These are phyloP conservation scores for Steatornis caripensis DNA, from an alignment of 2,113 vertebrate species.

Conservation along the genomic window DNA sequence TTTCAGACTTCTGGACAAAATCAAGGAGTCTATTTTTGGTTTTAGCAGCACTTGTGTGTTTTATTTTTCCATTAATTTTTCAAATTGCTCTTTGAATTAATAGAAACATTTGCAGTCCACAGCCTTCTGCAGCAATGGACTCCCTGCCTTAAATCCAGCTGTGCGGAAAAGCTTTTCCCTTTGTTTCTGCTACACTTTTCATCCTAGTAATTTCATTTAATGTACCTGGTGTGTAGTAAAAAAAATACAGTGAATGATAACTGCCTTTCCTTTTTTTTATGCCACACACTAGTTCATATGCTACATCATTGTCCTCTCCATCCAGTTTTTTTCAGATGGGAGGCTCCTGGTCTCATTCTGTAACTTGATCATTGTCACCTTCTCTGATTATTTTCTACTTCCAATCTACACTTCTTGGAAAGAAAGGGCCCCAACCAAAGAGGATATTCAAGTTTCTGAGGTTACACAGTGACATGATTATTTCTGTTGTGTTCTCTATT, in stretches of 20 bases:
- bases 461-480: neutral
- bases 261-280: neutral
- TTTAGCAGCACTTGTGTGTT: neutral
- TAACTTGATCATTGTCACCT: neutral
- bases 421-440: neutral
- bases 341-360: fast-evolving
- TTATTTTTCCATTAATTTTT: neutral
- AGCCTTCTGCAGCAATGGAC: neutral
- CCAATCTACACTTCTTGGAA: neutral
- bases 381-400: neutral
- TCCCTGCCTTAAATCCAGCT: neutral
- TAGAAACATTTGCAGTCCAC: neutral
- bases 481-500: neutral
- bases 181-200: neutral
- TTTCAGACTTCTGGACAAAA: neutral
- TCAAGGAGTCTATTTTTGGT: neutral
- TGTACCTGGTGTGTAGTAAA: fast-evolving
- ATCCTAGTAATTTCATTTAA: neutral
- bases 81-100: neutral
- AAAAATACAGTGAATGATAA: neutral
- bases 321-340: neutral
- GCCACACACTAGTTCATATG: neutral
- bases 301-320: neutral
- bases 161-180: neutral
- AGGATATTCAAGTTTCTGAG: neutral